Evolutionary conservation across 2,888 invertebrate species (phyloP).

Genomic region (Muscina levida): DNA sequence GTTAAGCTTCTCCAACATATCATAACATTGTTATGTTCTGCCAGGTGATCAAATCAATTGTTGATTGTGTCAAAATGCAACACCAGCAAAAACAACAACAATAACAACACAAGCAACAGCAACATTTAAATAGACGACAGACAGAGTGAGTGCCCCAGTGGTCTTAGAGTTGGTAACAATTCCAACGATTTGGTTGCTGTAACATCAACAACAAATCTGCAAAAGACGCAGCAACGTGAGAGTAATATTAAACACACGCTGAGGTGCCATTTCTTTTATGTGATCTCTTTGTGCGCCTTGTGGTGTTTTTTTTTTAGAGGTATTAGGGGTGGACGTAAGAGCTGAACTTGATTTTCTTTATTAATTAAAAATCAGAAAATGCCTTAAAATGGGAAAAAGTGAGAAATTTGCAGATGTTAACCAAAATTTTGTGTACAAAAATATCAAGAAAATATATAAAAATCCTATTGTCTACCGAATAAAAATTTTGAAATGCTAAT

Average conservation of each 20-base stretch:
- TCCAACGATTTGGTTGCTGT: constrained; percentile 22
- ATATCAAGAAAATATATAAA: no score
- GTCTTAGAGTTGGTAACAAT: constrained; percentile 28
- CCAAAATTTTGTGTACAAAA: no score
- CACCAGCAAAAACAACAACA: constrained; percentile 56
- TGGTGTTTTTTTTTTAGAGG: constrained; percentile 14
- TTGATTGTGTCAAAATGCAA: constrained; percentile 70
- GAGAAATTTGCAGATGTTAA: no score
- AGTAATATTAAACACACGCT: constrained; percentile 63
- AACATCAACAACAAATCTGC: constrained; percentile 15
- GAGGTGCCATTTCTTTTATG: constrained; percentile 64
- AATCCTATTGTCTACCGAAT: no score
- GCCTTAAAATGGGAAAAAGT: no score
- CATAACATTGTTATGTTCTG: constrained; percentile 69
- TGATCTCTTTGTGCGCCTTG: constrained; percentile 51
- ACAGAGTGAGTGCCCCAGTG: constrained; percentile 16
- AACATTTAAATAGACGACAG: constrained; percentile 44
- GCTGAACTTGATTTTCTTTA: no score
- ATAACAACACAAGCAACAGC: constrained; percentile 57
- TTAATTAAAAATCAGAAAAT: no score
- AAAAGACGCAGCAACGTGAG: constrained; percentile 11
- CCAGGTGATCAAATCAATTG: constrained; percentile 77
- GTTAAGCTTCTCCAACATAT: constrained; percentile 66
- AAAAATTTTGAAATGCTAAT: no score
- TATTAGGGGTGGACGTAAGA: constrained; percentile 43